Base-by-base conservation (phyloP, 2,888 invertebrate species). In the Eurytoma adleriae region DNA sequence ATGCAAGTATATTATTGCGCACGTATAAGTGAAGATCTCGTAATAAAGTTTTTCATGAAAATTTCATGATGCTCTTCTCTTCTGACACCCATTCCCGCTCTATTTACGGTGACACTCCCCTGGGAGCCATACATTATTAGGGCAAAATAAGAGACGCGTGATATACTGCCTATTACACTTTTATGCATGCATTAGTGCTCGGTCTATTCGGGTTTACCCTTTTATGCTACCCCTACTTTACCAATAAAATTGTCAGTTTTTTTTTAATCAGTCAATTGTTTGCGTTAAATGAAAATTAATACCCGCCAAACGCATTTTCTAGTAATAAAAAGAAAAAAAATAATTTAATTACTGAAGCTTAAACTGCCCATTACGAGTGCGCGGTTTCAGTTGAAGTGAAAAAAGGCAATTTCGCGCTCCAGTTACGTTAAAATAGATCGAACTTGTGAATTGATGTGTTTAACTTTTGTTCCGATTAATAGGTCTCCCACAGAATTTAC, bases 51-150 rank as follows among this genome's bases (percentile, higher is more conserved):
- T 50, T 54, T 68, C 68, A 68, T 68, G 68, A 75, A 75, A 75
- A 67, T 75, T 68, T 68, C 67, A 75, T 56, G 52, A 59, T 18
- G 5, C 40, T 75, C 16, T 14, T 3, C 50, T 50, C 48, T 13
- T 20, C 14, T 14, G 61, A 61, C 57, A 48, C 61, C 14, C 14
- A 18, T 5, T n/a, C 57, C 54, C 18, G 75, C 61, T 74, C 57
- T 57, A 74, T 74, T 74, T 74, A 66, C 64, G 30, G 24, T 40
- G 72, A 64, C 66, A 56, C 27, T 13, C 68, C 61, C 59, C 3
- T 3, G 14, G 18, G 68, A 61, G 59, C 30, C n/a, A 30, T 68
- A 68, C 68, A 50, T 68, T 75, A 68, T 75, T 75, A 75, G 68
- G 40, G 52, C 50, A 50, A 68, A 75, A 75, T 68, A 68, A 67